phyloP scores from a whole-genome alignment of 2,113 vertebrate genomes.

The Ascaphus truei region DNA sequence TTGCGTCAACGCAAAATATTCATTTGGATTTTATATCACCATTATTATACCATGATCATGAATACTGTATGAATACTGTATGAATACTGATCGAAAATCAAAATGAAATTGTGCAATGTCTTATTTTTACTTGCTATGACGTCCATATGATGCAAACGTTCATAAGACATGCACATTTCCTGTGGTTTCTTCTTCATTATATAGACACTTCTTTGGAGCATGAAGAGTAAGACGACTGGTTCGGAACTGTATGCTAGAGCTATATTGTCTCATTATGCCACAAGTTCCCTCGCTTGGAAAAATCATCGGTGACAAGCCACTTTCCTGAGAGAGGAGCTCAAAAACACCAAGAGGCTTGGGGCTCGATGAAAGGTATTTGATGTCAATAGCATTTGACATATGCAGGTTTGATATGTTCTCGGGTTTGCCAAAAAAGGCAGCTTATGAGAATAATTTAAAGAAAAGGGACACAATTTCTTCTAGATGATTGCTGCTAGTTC shows the following conservation, averaged over 20 bases:
- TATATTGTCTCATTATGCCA: slow-evolving; percentile 63
- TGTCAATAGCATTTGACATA: slow-evolving; percentile 66
- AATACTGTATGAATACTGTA: too few species aligned
- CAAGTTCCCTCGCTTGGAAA: slow-evolving; percentile 58
- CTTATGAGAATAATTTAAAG: slow-evolving; percentile 61
- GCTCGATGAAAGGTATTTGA: slow-evolving; percentile 68
- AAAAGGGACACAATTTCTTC: slow-evolving; percentile 55
- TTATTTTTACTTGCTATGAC: too few species aligned
- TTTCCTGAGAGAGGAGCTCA: slow-evolving; percentile 60
- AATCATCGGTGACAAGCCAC: slow-evolving; percentile 78
- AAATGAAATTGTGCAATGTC: too few species aligned
- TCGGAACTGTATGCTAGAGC: slow-evolving; percentile 47
- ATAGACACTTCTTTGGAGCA: too few species aligned
- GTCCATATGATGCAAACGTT: too few species aligned
- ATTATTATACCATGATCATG: too few species aligned
- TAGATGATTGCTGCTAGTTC: slow-evolving; percentile 60
- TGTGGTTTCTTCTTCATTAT: too few species aligned
- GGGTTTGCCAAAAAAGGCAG: slow-evolving; percentile 48
- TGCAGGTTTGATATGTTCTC: slow-evolving; percentile 66
- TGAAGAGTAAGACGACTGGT: slow-evolving; percentile 35
- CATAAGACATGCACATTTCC: too few species aligned
- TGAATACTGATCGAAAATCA: too few species aligned
- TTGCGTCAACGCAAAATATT: too few species aligned
- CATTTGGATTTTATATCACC: too few species aligned
- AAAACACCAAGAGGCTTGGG: slow-evolving; percentile 46